Evolutionary conservation across 2,888 invertebrate genomes (phyloP).

Genomic region (Dynastes maya): DNA sequence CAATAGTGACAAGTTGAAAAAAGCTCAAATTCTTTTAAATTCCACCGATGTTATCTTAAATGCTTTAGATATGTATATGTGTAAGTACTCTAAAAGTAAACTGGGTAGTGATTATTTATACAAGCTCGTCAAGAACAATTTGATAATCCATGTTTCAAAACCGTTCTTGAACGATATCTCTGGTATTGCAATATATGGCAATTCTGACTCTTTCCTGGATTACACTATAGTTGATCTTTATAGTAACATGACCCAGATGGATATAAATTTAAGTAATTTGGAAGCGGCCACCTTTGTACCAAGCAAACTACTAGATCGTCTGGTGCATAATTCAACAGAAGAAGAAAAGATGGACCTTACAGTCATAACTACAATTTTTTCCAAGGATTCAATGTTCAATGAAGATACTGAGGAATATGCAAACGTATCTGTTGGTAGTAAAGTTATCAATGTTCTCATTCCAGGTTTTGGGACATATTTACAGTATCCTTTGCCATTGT

Average conservation of each 20-base stretch:
- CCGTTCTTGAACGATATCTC: constrained; percentile 72
- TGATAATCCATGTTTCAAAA: constrained; percentile 73
- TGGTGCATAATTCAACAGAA: constrained; percentile 53
- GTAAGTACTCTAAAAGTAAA: constrained; percentile 62
- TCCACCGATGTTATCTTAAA: constrained; percentile 78
- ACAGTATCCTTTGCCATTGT: constrained; percentile 72
- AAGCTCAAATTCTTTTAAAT: constrained; percentile 74
- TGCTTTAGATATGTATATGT: constrained; percentile 74
- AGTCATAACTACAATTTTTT: constrained; percentile 62
- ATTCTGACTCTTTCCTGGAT: constrained; percentile 65
- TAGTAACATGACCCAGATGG: constrained; percentile 69
- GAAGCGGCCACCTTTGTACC: constrained; percentile 64
- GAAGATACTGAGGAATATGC: constrained; percentile 54
- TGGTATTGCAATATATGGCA: constrained; percentile 70
- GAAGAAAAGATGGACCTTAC: constrained; percentile 55
- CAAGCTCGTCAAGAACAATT: constrained; percentile 66
- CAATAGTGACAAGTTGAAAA: constrained; percentile 57
- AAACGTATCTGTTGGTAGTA: constrained; percentile 68
- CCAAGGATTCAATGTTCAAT: constrained; percentile 64
- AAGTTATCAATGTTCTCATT: constrained; percentile 76
- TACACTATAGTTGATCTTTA: constrained; percentile 69
- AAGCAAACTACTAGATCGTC: constrained; percentile 59
- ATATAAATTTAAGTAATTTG: constrained; percentile 61
- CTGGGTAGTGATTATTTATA: constrained; percentile 1
- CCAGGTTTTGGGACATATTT: constrained; percentile 75